Base-by-base conservation (phyloP, 92 coral and sea anemone genomes). In the Siderastrea radians region DNA sequence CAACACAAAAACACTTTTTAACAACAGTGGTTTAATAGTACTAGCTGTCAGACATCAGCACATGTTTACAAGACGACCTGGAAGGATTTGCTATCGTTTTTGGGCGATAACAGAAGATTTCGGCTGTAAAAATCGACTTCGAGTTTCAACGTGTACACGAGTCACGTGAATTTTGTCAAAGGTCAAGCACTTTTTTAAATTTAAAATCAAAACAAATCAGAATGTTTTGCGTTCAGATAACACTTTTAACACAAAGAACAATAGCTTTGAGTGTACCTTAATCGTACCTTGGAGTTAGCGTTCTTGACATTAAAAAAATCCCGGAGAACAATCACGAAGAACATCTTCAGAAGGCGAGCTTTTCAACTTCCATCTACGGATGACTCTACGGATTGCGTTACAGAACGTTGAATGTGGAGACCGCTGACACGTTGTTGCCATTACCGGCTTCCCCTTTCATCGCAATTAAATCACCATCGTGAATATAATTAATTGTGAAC, bases 151-250 rank as follows among this genome's bases (percentile, higher is more conserved):
- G n/a, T n/a, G n/a, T n/a, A n/a, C n/a, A n/a, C n/a, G n/a, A n/a
- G n/a, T n/a, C n/a, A 71, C 94, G 90, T 5, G 88, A 91, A 70
- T 81, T 62, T 19, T 78, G 79, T n/a, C 89, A 77, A 60, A 79
- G 94, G 57, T 53, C 57, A 53, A 53, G 57, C 5, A 2, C 4
- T 6, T 4, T 53, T 53, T 53, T 94, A 88, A 86, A 44, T 53
- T 80, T 2, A 85, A 88, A 88, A 72, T 91, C 17, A 84, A 88
- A 60, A 72, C 83, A 71, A 68, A 90, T 82, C 81, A 84, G 68
- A 46, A 86, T 49, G 93, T 91, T 19, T 66, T 8, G 38, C 71
- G 43, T 19, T 66, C 71, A 26, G 4, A 66, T 6, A 66, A 19
- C 8, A 38, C 71, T 66, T 66, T 38, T 66, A 9, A 26, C 49